A percentile compares a stretch with the other conserved stretches of the same genome.
Conservation (phyloP, 2,888 invertebrate genomes). For the Tethea ocularis region DNA sequence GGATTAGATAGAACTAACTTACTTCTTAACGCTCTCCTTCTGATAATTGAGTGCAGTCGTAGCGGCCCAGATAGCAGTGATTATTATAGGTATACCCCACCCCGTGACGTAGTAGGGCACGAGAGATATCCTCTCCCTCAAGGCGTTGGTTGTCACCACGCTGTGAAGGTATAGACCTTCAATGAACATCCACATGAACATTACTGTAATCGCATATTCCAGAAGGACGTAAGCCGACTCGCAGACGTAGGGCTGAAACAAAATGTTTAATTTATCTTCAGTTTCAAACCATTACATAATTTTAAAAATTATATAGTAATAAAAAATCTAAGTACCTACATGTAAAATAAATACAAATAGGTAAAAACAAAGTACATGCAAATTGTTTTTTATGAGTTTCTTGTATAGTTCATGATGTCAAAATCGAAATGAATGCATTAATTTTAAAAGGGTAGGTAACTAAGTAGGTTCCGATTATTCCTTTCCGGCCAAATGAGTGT, state of each 20-base stretch:
- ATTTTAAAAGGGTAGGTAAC: too few species aligned
- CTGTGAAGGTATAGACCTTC: constrained; percentile 96
- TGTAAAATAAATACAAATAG: too few species aligned
- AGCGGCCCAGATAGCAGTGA: constrained; percentile 88
- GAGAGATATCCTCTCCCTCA: constrained; percentile 84
- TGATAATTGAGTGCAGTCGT: constrained; percentile 77
- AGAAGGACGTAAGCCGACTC: constrained; percentile 90
- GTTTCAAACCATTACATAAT: too few species aligned
- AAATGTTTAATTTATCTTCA: constrained; percentile 7
- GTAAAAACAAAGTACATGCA: too few species aligned
- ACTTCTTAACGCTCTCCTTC: constrained; percentile 51
- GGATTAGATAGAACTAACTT: constrained; percentile 29
- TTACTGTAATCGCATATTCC: constrained; percentile 94
- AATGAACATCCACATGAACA: constrained; percentile 99
- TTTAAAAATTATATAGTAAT: too few species aligned
- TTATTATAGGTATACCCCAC: constrained; percentile 88
- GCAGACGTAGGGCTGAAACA: constrained; percentile 89
- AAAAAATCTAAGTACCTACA: too few species aligned
- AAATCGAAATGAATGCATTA: too few species aligned
- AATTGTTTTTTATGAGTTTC: too few species aligned
- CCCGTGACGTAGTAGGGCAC: constrained; percentile 86
- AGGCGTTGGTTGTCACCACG: constrained; percentile 89
- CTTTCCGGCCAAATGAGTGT: too few species aligned
- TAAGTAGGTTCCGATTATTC: too few species aligned
- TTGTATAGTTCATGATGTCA: too few species aligned